phyloP scores from a whole-genome alignment of 2,113 vertebrate species.

The Mystacornis crossleyi region DNA sequence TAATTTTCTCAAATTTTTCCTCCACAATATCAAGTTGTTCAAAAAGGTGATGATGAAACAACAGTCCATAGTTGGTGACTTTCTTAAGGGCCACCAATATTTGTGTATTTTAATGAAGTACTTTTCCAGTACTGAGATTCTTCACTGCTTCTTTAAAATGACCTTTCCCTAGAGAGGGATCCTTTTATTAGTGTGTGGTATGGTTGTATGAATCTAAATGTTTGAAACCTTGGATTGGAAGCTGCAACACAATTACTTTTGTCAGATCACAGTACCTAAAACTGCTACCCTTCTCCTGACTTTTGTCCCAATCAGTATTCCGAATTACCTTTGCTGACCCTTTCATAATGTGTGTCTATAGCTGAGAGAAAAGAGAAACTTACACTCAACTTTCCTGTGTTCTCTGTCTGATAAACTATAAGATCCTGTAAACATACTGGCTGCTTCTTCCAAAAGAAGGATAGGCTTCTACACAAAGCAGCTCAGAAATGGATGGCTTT shows the following conservation, averaged over 20 bases:
- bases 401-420: not conserved
- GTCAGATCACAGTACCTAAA: not conserved
- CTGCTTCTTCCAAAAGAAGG: not conserved
- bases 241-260: not conserved
- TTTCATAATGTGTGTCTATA: not conserved
- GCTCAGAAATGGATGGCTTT: not conserved
- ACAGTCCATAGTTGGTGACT: not conserved
- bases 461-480: not conserved
- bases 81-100: not conserved
- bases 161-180: not conserved
- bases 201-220: constrained; percentile 55
- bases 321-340: not conserved
- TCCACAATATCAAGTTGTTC: not conserved
- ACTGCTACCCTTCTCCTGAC: not conserved
- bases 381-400: not conserved
- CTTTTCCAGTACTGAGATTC: not conserved
- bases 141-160: not conserved
- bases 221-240: constrained; percentile 42
- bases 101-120: constrained; percentile 15
- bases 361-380: not conserved
- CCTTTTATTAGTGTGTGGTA: not conserved
- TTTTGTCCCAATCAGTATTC: not conserved
- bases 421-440: not conserved
- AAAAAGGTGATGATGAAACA: not conserved
- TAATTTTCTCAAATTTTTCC: not conserved